Conservation (phyloP, 2,113 vertebrate genomes). For the Eubucco bourcierii region DNA sequence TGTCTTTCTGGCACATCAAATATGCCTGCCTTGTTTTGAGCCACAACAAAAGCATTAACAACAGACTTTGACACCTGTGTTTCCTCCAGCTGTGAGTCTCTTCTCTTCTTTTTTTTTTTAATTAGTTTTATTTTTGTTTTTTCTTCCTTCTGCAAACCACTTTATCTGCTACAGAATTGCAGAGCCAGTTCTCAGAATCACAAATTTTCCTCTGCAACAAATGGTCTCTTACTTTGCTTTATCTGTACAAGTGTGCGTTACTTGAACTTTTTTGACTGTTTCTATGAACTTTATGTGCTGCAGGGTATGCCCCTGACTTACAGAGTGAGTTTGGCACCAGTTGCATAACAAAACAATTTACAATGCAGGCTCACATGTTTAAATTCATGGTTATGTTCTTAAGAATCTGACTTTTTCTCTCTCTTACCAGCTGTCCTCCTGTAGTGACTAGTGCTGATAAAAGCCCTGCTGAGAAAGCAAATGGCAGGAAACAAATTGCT, state of each 20-base stretch:
- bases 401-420: not conserved
- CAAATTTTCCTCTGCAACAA: slow-evolving; percentile 18
- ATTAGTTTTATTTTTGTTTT: no score
- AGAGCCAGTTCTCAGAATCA: slow-evolving; percentile 41
- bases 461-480: slow-evolving; percentile 44
- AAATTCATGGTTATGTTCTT: not conserved
- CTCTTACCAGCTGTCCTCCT: slow-evolving; percentile 46
- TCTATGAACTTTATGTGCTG: slow-evolving; percentile 5
- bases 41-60: slow-evolving; percentile 48
- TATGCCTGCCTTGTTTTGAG: slow-evolving; percentile 21
- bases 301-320: slow-evolving; percentile 24
- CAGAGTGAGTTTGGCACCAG: not conserved
- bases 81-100: slow-evolving; percentile 55
- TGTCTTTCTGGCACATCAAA: not conserved
- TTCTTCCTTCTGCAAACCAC: not conserved
- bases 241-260: not conserved
- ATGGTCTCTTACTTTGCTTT: not conserved
- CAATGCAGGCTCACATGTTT: not conserved
- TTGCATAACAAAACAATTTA: slow-evolving; percentile 28
- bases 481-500: slow-evolving; percentile 44
- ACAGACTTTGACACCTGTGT: slow-evolving; percentile 55
- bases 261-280: not conserved
- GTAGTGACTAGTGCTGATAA: not conserved
- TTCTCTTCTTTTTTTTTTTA: slow-evolving; percentile 5
- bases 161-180: not conserved